Base-by-base conservation (phyloP, 2,888 invertebrate species). In the Atrina japonica region DNA sequence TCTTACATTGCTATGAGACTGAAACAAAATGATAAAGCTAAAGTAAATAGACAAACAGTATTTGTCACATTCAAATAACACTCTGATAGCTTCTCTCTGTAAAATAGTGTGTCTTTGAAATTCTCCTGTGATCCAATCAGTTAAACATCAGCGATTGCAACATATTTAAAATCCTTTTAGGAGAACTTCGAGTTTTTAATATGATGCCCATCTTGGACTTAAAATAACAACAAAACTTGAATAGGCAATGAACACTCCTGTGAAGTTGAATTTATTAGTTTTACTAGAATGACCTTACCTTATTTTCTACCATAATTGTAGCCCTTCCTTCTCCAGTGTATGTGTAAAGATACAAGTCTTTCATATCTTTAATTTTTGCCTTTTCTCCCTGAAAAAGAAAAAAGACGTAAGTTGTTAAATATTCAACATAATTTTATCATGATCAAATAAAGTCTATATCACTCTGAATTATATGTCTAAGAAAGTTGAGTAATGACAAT, bases 231-330 rank as follows among this genome's bases (percentile, higher is more conserved):
- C n/a, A n/a, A n/a, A n/a, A n/a, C n/a, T n/a, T n/a, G n/a, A n/a
- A n/a, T n/a, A n/a, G n/a, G n/a, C n/a, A n/a, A n/a, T n/a, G n/a
- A n/a, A n/a, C n/a, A n/a, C n/a, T n/a, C n/a, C n/a, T n/a, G n/a
- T n/a, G n/a, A n/a, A n/a, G n/a, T n/a, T n/a, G n/a, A n/a, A n/a
- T n/a, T n/a, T n/a, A n/a, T n/a, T n/a, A n/a, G n/a, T n/a, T n/a
- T n/a, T n/a, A n/a, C n/a, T n/a, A n/a, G n/a, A n/a, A n/a, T n/a
- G n/a, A n/a, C n/a, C n/a, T n/a, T 73, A 89, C 90, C 83, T 84
- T 87, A 70, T 90, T 90, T 40, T 89, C 86, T 3, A 88, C 65
- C 11, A 87, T 84, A 25, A 88, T 64, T 18, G 81, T 80, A 23
- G 86, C 86, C 29, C 83, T 74, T 50, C 77, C 75, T 29, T 88